Evolutionary conservation across 2,113 vertebrate species (phyloP), one percentile per base, ranked within the genome.

Genomic region (Arvicanthis niloticus): DNA sequence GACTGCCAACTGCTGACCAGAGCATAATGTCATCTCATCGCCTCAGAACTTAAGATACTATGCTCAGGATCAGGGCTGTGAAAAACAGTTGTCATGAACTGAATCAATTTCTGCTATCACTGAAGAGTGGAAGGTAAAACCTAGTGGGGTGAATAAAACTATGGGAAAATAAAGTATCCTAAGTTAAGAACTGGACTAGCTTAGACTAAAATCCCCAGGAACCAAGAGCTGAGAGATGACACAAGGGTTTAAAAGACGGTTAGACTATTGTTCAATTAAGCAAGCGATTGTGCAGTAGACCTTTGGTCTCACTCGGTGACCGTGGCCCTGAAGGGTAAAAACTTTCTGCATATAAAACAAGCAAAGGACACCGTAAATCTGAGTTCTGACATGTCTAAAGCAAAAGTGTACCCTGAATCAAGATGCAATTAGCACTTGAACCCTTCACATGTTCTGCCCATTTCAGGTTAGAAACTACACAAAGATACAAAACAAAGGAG

Each of bases 101-200:
- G 53, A 93, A 82, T 92, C 93, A 53, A 81, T 93, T 91, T 76
- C 94, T 93, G 51, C 26, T 9, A 87, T 89, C 21, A 53, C n/a
- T 81, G 3, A 75, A 94, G 1, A 75, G 3, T 42, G 17, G 21
- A 53, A 90, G 19, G 72, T 93, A 45, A 91, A 95, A 97, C 88
- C 90, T 34, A 92, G 5, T 22, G 19, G 5, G 0, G 1, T 24
- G 56, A 84, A 45, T 24, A 70, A 87, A 75, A 78, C 5, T 85
- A 67, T 29, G 5, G 24, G 67, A 88, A 94, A 86, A 82, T 51
- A 21, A 89, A 89, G 62, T 34, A 92, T 10, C 60, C 31, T 34
- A 89, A 29, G 26, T 91, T 93, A 93, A 86, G 73, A 95, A 97
- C 13, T 78, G 3, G 24, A 95, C 82, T 51, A 96, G 45, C 5